Percentiles rank a stretch among this genome's conserved stretches.
Evolutionary conservation across 2,888 invertebrate species (phyloP).

Genomic region (Synanthedon myopaeformis): DNA sequence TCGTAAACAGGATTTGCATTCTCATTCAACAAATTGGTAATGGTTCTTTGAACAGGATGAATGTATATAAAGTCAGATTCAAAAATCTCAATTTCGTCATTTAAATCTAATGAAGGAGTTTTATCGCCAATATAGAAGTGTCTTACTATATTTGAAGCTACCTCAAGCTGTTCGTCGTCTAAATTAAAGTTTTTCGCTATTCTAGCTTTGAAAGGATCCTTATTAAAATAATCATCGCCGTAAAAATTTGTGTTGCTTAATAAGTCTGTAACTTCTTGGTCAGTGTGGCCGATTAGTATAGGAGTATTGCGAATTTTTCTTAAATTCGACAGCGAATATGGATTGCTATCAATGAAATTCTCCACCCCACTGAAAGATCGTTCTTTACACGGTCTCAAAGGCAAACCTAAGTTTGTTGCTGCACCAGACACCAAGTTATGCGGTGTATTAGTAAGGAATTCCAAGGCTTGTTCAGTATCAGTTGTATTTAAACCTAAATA

Average conservation of each 20-base stretch:
- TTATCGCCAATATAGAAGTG: slow-evolving; percentile 56
- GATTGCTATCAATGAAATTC: slow-evolving; percentile 45
- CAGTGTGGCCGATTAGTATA: slow-evolving; percentile 46
- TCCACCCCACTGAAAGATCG: slow-evolving; percentile 47
- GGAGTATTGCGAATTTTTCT: slow-evolving; percentile 44
- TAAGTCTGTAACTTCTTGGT: not conserved
- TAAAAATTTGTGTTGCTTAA: slow-evolving; percentile 4
- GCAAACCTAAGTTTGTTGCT: slow-evolving; percentile 29
- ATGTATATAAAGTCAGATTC: slow-evolving; percentile 47
- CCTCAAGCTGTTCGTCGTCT: slow-evolving; percentile 24
- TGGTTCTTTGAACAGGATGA: slow-evolving; percentile 44
- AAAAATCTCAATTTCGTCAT: slow-evolving; percentile 31
- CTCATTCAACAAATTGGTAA: slow-evolving; percentile 35
- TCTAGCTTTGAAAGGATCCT: slow-evolving; percentile 40
- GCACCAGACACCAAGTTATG: slow-evolving; percentile 41
- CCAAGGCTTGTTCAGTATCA: slow-evolving; percentile 37
- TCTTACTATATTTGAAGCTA: slow-evolving; percentile 30
- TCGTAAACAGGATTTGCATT: slow-evolving; percentile 41
- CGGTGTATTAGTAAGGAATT: slow-evolving; percentile 30
- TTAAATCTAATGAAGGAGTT: slow-evolving; percentile 24
- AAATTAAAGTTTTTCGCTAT: slow-evolving; percentile 40
- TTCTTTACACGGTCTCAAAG: slow-evolving; percentile 48
- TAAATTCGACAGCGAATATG: slow-evolving; percentile 37
- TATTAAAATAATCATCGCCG: slow-evolving; percentile 28
- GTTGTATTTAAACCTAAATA: slow-evolving; percentile 43